A percentile compares a stretch with the other conserved stretches of the same genome.
These are phyloP conservation scores for Artemia sinica DNA, from an alignment of 2,888 invertebrate genomes.

Conservation along the genomic window DNA sequence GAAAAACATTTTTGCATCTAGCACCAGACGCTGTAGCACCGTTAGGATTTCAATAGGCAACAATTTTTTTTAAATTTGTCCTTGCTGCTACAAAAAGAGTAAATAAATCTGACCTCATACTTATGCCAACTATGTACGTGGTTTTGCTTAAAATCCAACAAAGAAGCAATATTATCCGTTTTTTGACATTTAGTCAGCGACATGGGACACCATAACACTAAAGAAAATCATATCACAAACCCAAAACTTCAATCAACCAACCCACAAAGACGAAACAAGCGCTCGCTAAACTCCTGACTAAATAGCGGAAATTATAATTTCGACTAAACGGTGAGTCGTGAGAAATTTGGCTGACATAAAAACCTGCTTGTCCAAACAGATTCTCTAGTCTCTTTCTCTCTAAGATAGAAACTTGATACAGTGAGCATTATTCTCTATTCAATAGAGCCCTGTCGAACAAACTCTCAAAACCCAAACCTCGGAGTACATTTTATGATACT, in stretches of 20 bases:
- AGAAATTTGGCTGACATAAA: not conserved
- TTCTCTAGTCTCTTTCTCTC: no score
- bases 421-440: no score
- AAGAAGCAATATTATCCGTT: not conserved
- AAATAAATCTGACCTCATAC: not conserved
- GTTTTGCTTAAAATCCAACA: constrained; percentile 8
- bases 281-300: constrained; percentile 10
- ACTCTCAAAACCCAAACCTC: no score
- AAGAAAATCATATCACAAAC: not conserved
- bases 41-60: no score
- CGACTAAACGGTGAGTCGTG: constrained; percentile 4
- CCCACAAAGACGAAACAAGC: not conserved
- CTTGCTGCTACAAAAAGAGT: no score
- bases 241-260: not conserved
- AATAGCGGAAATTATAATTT: constrained; percentile 11
- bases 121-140: not conserved
- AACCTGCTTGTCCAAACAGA: not conserved
- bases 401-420: no score
- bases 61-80: no score
- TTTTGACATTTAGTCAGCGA: not conserved
- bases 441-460: no score
- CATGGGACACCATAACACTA: not conserved
- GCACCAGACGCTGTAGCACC: no score
- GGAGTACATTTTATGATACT: no score
- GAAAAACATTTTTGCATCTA: no score